Conservation (phyloP, 2,797 vertebrate genomes). For the Sebastes hopkinsi region DNA sequence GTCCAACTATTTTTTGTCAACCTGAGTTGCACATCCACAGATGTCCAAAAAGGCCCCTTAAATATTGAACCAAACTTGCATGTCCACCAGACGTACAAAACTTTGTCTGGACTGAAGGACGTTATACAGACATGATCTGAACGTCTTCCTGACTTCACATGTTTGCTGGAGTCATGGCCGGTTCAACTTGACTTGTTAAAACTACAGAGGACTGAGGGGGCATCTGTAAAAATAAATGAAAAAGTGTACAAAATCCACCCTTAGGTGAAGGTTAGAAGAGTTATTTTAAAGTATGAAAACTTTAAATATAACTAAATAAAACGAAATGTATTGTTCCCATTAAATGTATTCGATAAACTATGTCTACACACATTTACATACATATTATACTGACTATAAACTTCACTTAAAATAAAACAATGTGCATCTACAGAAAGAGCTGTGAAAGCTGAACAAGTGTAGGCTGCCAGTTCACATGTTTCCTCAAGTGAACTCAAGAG, state of each 20-base stretch:
- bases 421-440: neutral
- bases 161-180: neutral
- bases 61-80: no score
- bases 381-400: neutral
- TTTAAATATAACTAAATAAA: neutral
- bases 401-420: neutral
- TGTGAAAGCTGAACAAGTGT: neutral
- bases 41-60: no score
- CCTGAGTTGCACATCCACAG: no score
- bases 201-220: neutral
- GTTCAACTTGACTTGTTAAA: neutral
- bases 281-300: neutral
- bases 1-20: no score
- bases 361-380: neutral
- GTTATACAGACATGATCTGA: no score
- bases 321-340: neutral
- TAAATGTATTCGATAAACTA: neutral
- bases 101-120: no score
- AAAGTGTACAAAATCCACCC: neutral
- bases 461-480: slow-evolving; percentile 8
- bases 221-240: neutral
- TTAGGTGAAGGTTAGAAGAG: neutral
- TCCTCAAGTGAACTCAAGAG: slow-evolving; percentile 2
- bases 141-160: no score
- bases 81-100: no score